phyloP scores from a whole-genome alignment of 2,888 invertebrate genomes.

The Petrolisthes manimaculis region DNA sequence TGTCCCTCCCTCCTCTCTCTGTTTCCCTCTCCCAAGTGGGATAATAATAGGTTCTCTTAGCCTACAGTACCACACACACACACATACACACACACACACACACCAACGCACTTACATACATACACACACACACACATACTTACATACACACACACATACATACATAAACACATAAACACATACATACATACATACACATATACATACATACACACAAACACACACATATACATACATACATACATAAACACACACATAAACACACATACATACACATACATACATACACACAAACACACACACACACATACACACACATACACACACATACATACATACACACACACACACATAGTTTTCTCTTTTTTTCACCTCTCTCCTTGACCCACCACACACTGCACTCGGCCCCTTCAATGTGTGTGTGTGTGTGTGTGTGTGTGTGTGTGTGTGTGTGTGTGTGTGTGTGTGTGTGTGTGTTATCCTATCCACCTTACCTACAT shows the following conservation, averaged over 20 bases:
- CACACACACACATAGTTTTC: not conserved
- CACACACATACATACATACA: slow-evolving; percentile 5
- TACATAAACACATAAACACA: not conserved
- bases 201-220: slow-evolving; percentile 13
- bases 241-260: no score
- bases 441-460: not conserved
- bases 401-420: not conserved
- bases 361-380: not conserved
- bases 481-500: no score
- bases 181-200: not conserved
- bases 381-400: not conserved
- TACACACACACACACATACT: not conserved
- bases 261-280: no score
- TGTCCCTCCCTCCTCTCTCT: not conserved
- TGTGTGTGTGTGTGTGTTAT: not conserved
- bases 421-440: not conserved
- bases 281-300: no score
- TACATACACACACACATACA: not conserved
- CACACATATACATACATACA: no score
- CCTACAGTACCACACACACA: no score
- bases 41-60: no score
- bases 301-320: no score
- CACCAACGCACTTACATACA: no score
- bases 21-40: not conserved
- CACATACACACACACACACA: no score